Percentiles rank a stretch among this genome's conserved stretches.
These are phyloP conservation scores for Craniophora ligustri DNA, from an alignment of 2,888 invertebrate genomes.

Conservation along the genomic window DNA sequence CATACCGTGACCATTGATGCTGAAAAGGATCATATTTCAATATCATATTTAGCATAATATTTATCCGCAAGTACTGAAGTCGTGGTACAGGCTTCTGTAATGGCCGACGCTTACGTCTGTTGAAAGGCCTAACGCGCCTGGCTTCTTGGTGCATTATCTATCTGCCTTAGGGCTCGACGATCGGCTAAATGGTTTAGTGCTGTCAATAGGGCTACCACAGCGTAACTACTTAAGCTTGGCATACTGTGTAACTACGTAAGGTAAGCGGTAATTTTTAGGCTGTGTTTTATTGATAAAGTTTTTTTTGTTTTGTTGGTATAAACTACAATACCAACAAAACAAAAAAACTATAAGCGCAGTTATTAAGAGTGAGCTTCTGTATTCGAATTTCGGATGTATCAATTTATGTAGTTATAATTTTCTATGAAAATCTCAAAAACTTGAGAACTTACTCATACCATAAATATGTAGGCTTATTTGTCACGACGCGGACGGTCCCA, in stretches of 20 bases:
- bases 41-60: no score
- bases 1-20: no score
- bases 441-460: no score
- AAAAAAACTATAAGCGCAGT: no score
- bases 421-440: no score
- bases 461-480: no score
- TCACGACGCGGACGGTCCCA: no score
- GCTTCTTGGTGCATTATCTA: conserved; percentile 11
- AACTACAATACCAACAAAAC: no score
- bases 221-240: conserved; percentile 16
- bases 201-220: conserved; percentile 18
- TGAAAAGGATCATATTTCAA: neutral
- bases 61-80: neutral
- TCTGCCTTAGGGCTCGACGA: conserved; percentile 7
- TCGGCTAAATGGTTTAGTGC: conserved; percentile 20
- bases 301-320: no score
- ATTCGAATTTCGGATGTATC: no score
- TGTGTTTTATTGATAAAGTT: neutral
- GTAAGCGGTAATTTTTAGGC: neutral
- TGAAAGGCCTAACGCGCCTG: neutral
- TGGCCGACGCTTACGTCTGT: neutral
- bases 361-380: no score
- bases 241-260: neutral
- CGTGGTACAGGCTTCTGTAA: neutral
- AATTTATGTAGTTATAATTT: no score